Percentiles rank a stretch among this genome's conserved stretches.
Conservation (phyloP, 2,888 invertebrate species). For the Caradrina clavipalpis region DNA sequence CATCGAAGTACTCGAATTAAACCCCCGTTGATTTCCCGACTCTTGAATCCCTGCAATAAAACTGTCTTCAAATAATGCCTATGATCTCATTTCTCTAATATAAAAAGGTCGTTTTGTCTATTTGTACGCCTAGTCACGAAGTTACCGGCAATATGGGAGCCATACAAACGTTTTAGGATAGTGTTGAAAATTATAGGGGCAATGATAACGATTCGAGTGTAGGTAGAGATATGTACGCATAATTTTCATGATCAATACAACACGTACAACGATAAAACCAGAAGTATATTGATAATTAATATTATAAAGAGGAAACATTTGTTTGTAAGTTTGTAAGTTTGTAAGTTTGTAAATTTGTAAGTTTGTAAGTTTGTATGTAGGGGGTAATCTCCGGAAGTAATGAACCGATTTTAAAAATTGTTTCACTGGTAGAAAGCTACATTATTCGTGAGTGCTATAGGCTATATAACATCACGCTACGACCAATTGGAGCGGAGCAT, state of each 20-base stretch:
- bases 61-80: slow-evolving; percentile 27
- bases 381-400: too few relatives aligned
- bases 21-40: slow-evolving; percentile 14
- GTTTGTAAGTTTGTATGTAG: too few relatives aligned
- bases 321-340: too few relatives aligned
- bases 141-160: slow-evolving; percentile 29
- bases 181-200: slow-evolving; percentile 50
- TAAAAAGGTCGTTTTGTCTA: slow-evolving; percentile 37
- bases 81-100: slow-evolving; percentile 32
- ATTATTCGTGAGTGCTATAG: too few relatives aligned
- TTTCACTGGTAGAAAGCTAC: too few relatives aligned
- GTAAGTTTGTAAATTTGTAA: too few relatives aligned
- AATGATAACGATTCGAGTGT: slow-evolving; percentile 32
- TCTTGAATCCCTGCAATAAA: slow-evolving; percentile 35
- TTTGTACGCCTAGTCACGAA: slow-evolving; percentile 57
- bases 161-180: slow-evolving; percentile 42
- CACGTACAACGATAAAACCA: too few relatives aligned
- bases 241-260: neutral
- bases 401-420: too few relatives aligned
- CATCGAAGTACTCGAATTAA: slow-evolving; percentile 9
- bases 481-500: too few relatives aligned
- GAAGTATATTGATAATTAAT: too few relatives aligned
- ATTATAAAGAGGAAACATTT: too few relatives aligned
- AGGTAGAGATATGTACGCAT: neutral
- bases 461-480: too few relatives aligned